Conservation (phyloP, 2,797 vertebrate species). For the Tauraco hartlaubi region DNA sequence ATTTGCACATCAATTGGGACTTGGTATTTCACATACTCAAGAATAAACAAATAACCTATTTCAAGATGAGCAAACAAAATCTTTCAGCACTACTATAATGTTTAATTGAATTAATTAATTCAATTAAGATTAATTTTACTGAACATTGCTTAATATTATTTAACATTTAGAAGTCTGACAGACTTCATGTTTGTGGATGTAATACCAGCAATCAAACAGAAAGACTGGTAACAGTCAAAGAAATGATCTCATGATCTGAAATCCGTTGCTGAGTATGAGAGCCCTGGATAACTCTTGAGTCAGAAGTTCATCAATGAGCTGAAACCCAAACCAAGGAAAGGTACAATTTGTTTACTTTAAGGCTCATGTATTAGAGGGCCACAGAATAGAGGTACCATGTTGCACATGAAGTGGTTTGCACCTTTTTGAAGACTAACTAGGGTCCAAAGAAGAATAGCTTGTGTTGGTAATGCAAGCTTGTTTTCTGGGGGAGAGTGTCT, state of each 20-base stretch:
- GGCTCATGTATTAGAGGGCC: neutral
- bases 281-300: neutral
- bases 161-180: neutral
- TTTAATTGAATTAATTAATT: neutral
- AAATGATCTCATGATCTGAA: neutral
- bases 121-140: neutral
- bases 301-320: neutral
- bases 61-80: neutral
- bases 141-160: neutral
- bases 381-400: neutral
- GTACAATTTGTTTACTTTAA: neutral
- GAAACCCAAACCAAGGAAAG: neutral
- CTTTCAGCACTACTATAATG: neutral
- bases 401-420: neutral
- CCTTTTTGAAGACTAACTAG: neutral
- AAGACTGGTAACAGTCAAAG: neutral
- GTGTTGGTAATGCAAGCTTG: neutral
- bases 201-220: neutral
- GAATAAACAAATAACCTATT: constrained; percentile 7
- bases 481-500: neutral
- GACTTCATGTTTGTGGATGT: neutral
- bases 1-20: neutral
- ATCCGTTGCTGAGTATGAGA: neutral
- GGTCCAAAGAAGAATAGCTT: neutral
- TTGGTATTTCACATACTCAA: neutral